A percentile compares a stretch with the other conserved stretches of the same genome.
Conservation (phyloP, 2,888 invertebrate genomes). For the Sympetrum striolatum region DNA sequence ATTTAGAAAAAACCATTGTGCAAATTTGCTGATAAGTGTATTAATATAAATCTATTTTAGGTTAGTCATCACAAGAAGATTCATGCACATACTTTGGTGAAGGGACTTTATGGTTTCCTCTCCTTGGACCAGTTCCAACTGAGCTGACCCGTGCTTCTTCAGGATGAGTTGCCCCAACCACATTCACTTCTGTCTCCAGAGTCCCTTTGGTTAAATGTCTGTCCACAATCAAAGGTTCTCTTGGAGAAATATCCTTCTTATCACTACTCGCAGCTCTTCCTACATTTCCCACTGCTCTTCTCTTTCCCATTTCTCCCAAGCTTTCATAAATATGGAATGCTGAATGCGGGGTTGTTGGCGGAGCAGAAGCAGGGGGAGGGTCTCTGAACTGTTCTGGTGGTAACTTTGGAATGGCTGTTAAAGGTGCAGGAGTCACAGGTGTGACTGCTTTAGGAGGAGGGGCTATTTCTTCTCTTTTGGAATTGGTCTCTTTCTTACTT, state of each 20-base stretch:
- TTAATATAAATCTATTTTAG: background rate
- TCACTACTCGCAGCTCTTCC: constrained; percentile 16
- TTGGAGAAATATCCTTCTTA: constrained; percentile 28
- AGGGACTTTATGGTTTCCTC: constrained; percentile 40
- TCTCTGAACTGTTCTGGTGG: constrained; percentile 46
- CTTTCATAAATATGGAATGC: constrained; percentile 82
- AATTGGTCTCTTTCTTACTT: background rate
- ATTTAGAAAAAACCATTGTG: background rate
- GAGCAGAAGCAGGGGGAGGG: constrained; percentile 38
- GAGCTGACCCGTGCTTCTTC: constrained; percentile 33
- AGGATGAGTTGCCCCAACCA: background rate
- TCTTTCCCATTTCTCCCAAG: constrained; percentile 56
- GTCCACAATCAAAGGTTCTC: constrained; percentile 17
- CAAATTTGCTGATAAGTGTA: background rate
- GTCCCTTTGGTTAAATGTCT: constrained; percentile 12
- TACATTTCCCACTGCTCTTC: constrained; percentile 16
- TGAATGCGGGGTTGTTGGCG: constrained; percentile 38
- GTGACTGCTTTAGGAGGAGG: constrained; percentile 48
- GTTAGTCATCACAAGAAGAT: constrained; percentile 29
- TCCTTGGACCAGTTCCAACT: constrained; percentile 36
- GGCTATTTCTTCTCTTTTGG: constrained; percentile 17
- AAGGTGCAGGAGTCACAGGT: background rate
- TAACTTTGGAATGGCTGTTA: constrained; percentile 34
- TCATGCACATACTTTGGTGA: constrained; percentile 38
- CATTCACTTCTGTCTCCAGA: constrained; percentile 1